Conservation (phyloP, 1,140 invertebrate species). For the Zaprionus ornatus region DNA sequence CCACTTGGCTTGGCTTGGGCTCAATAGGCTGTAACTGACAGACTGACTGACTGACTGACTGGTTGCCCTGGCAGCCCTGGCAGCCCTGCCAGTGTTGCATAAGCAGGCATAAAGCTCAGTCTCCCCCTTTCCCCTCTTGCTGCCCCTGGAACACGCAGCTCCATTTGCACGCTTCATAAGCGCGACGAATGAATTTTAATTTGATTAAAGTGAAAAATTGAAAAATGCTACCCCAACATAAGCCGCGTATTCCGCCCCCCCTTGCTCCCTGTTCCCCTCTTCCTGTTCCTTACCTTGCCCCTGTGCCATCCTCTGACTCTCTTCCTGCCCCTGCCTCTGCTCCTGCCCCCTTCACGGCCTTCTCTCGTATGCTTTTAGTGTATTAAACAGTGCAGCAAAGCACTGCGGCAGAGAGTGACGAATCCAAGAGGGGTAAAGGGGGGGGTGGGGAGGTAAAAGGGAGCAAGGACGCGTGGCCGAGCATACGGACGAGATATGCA, state of each 20-base stretch:
- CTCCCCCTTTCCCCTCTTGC: neutral
- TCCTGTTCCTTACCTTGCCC: too few species aligned
- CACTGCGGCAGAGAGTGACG: slow-evolving; percentile 29
- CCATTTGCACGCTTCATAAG: slow-evolving; percentile 74
- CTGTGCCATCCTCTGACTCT: too few species aligned
- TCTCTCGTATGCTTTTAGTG: slow-evolving; percentile 45
- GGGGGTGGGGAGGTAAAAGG: neutral
- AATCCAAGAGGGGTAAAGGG: slow-evolving; percentile 7
- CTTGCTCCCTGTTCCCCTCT: neutral
- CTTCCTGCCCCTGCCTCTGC: too few species aligned
- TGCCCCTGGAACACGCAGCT: slow-evolving; percentile 40
- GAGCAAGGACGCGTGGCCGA: neutral
- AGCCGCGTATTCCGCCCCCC: neutral
- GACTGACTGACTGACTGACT: slow-evolving; percentile 8
- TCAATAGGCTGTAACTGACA: slow-evolving; percentile 36
- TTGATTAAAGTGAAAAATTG: slow-evolving; percentile 83
- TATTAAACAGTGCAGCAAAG: slow-evolving; percentile 51
- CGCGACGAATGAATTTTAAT: slow-evolving; percentile 83
- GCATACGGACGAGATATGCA: slow-evolving; percentile 41
- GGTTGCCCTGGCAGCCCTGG: slow-evolving; percentile 58
- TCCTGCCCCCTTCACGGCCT: neutral
- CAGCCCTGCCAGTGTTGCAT: slow-evolving; percentile 48
- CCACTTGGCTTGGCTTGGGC: slow-evolving; percentile 33
- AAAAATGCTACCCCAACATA: slow-evolving; percentile 47
- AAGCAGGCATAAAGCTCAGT: slow-evolving; percentile 41